Evolutionary conservation across 1,140 invertebrate genomes (phyloP).

Genomic region (Philopotamus ludificatus): DNA sequence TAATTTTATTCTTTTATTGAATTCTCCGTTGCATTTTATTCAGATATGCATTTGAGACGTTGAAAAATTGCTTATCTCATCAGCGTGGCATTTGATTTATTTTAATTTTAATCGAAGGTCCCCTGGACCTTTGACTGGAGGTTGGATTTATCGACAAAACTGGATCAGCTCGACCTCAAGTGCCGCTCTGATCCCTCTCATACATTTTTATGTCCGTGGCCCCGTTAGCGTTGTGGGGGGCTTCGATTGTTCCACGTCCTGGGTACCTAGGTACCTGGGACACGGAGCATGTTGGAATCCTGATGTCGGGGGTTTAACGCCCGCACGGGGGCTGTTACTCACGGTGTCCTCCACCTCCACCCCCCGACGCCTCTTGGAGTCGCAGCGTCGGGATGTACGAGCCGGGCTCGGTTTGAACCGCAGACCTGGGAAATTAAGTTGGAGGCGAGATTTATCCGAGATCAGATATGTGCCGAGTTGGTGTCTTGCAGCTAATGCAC

Average conservation of each 20-base stretch:
- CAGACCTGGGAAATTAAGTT: no score
- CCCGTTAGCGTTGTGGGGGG: background rate
- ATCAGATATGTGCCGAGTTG: no score
- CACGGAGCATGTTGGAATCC: background rate
- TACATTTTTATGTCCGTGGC: conserved; percentile 29
- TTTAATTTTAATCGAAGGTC: background rate
- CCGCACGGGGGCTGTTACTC: background rate
- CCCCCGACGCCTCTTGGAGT: background rate
- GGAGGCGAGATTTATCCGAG: no score
- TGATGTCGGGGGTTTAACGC: background rate
- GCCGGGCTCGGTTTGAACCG: no score
- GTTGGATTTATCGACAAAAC: background rate
- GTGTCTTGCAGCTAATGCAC: no score
- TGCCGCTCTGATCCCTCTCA: conserved; percentile 15
- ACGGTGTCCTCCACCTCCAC: background rate
- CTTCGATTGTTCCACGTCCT: background rate
- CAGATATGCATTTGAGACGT: no score
- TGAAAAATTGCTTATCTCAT: no score
- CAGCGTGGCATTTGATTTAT: background rate
- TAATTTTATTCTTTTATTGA: no score
- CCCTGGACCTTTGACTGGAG: background rate
- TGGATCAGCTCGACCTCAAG: conserved; percentile 2
- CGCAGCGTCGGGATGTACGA: background rate
- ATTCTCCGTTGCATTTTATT: no score
- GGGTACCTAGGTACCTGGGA: no score